phyloP scores from a whole-genome alignment of 2,888 invertebrate genomes.

The Dastarcus helophoroides region DNA sequence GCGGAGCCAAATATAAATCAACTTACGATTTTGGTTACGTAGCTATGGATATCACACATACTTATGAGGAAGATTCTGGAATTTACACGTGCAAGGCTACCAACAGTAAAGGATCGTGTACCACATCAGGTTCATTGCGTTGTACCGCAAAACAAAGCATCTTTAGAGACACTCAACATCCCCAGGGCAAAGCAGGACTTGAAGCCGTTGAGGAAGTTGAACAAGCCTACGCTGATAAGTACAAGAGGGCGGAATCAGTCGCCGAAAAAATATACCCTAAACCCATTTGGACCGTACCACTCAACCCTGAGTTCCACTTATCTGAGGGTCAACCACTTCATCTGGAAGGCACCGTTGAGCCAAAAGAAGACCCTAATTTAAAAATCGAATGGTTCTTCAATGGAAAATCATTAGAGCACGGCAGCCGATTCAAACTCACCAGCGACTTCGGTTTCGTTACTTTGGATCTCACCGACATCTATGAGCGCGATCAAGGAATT shows the following conservation, averaged over 20 bases:
- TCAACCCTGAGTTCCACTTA: slow-evolving; percentile 68
- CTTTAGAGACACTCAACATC: slow-evolving; percentile 85
- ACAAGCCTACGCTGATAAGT: slow-evolving; percentile 62
- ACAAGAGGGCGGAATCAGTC: slow-evolving; percentile 53
- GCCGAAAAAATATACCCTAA: slow-evolving; percentile 71
- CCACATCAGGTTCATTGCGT: slow-evolving; percentile 78
- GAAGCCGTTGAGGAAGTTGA: slow-evolving; percentile 86
- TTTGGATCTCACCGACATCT: slow-evolving; percentile 82
- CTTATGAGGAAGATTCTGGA: slow-evolving; percentile 87
- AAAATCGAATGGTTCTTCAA: slow-evolving; percentile 93
- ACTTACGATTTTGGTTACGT: slow-evolving; percentile 95
- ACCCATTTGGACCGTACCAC: slow-evolving; percentile 76
- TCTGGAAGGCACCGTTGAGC: slow-evolving; percentile 89
- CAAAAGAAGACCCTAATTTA: slow-evolving; percentile 82
- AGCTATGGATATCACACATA: slow-evolving; percentile 75
- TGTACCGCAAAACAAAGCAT: slow-evolving; percentile 71
- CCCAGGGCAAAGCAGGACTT: slow-evolving; percentile 82
- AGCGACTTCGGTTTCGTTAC: slow-evolving; percentile 96
- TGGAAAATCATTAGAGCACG: slow-evolving; percentile 76
- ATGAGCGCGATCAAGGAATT: slow-evolving; percentile 87
- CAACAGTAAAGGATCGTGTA: slow-evolving; percentile 79
- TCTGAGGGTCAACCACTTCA: slow-evolving; percentile 78
- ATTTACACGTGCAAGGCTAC: slow-evolving; percentile 84
- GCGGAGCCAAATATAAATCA: slow-evolving; percentile 82
- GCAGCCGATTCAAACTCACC: slow-evolving; percentile 81